Evolutionary conservation across 1,140 invertebrate species (phyloP).

Genomic region (Pinna nobilis): DNA sequence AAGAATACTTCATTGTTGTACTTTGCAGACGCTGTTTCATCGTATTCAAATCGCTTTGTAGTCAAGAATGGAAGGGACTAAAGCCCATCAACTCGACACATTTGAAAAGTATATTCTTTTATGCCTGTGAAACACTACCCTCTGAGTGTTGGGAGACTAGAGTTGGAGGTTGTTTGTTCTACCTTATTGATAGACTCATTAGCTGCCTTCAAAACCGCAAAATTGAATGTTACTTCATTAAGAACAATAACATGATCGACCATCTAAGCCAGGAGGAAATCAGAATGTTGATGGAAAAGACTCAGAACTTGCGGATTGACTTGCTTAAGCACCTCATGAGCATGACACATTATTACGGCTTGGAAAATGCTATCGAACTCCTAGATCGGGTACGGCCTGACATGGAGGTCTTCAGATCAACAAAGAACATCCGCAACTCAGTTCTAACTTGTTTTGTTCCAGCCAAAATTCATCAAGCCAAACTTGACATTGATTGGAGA

Average conservation of each 20-base stretch:
- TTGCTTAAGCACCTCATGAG: slow-evolving; percentile 1
- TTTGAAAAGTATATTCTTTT: slow-evolving; percentile 36
- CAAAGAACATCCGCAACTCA: slow-evolving; percentile 16
- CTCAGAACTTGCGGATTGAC: neutral
- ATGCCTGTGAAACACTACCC: slow-evolving; percentile 31
- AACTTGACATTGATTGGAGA: slow-evolving; percentile 6
- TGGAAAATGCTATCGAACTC: slow-evolving; percentile 9
- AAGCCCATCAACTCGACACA: slow-evolving; percentile 5
- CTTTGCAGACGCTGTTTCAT: slow-evolving; percentile 26
- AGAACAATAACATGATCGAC: slow-evolving; percentile 32
- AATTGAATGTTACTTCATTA: slow-evolving; percentile 33
- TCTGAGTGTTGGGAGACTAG: slow-evolving; percentile 25
- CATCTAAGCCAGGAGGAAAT: slow-evolving; percentile 13
- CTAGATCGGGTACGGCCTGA: slow-evolving; percentile 3
- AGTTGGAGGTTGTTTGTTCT: slow-evolving; percentile 29
- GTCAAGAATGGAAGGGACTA: slow-evolving; percentile 6
- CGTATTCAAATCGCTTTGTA: slow-evolving; percentile 31
- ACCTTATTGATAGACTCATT: slow-evolving; percentile 26
- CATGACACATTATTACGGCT: slow-evolving; percentile 6
- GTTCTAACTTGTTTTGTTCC: slow-evolving; percentile 33
- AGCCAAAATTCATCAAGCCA: slow-evolving; percentile 20
- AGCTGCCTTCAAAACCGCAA: slow-evolving; percentile 1
- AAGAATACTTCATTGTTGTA: neutral
- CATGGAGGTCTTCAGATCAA: slow-evolving; percentile 13
- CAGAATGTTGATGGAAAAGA: neutral